Conservation (phyloP, 1,140 invertebrate species). For the Neelides sp. region DNA sequence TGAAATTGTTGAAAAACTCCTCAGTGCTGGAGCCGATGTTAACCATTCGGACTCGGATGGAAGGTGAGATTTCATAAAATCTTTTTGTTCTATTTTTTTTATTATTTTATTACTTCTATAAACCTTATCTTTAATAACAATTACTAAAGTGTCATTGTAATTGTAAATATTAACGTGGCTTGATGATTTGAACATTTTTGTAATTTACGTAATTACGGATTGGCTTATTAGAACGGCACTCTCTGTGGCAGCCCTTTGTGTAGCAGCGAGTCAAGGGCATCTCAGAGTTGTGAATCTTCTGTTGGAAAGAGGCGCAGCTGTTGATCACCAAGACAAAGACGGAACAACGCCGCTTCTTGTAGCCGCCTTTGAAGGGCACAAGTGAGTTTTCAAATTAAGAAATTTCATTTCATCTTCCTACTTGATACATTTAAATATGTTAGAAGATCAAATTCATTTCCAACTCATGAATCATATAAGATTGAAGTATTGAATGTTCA, state of each 20-base stretch:
- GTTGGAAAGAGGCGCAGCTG: conserved; percentile 68
- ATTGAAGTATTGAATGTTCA: conserved; percentile 2
- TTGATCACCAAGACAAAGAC: conserved; percentile 79
- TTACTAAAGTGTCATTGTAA: neutral
- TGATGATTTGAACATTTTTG: no score
- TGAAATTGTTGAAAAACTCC: conserved; percentile 72
- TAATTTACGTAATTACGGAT: no score
- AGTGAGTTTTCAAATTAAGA: conserved; percentile 38
- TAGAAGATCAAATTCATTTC: no score
- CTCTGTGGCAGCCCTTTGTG: conserved; percentile 81
- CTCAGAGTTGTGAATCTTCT: conserved; percentile 54
- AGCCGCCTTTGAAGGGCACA: conserved; percentile 85
- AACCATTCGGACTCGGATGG: conserved; percentile 81
- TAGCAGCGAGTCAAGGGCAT: conserved; percentile 59
- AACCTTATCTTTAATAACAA: conserved; percentile 19
- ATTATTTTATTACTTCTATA: no score
- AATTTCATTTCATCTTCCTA: conserved; percentile 32
- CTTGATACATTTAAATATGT: conserved; percentile 10
- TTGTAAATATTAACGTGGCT: neutral
- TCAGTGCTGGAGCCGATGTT: conserved; percentile 72
- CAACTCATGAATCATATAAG: no score
- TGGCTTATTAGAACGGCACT: conserved; percentile 51
- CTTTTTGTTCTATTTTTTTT: no score
- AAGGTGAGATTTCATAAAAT: conserved; percentile 38
- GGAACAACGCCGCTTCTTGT: conserved; percentile 85